Conservation (phyloP, 2,797 vertebrate genomes). For the Alca torda region DNA sequence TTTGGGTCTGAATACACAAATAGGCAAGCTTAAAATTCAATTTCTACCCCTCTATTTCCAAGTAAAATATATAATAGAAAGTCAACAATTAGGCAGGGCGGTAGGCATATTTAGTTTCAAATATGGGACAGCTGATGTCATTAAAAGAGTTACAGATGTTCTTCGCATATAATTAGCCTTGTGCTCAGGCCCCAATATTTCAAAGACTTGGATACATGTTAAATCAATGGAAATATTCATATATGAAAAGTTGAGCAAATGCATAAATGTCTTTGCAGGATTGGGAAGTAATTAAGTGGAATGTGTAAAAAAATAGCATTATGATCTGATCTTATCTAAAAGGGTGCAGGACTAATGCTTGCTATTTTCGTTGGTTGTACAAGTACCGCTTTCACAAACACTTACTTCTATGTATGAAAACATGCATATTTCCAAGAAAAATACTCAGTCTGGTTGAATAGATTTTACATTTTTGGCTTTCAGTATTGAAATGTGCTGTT, state of each 20-base stretch:
- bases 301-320: background rate
- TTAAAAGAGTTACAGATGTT: conserved; percentile 22
- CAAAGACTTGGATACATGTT: conserved; percentile 5
- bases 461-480: background rate
- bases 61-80: conserved; percentile 9
- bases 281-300: background rate
- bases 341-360: background rate
- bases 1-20: background rate
- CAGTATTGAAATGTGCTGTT: background rate
- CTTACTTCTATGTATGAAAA: background rate
- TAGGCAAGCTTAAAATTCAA: background rate
- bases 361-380: background rate
- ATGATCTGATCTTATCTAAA: background rate
- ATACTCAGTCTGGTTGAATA: background rate
- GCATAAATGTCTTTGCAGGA: background rate
- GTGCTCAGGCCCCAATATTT: conserved; percentile 8
- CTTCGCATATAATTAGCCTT: conserved; percentile 32
- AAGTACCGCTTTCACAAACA: background rate
- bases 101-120: background rate
- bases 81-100: background rate
- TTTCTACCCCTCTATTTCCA: background rate
- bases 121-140: background rate
- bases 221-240: conserved; percentile 13
- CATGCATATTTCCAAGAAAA: background rate
- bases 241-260: conserved; percentile 24